Evolutionary conservation across 2,888 invertebrate species (phyloP), one percentile per base, ranked within the genome.

Genomic region (Pristionchus exspectatus): DNA sequence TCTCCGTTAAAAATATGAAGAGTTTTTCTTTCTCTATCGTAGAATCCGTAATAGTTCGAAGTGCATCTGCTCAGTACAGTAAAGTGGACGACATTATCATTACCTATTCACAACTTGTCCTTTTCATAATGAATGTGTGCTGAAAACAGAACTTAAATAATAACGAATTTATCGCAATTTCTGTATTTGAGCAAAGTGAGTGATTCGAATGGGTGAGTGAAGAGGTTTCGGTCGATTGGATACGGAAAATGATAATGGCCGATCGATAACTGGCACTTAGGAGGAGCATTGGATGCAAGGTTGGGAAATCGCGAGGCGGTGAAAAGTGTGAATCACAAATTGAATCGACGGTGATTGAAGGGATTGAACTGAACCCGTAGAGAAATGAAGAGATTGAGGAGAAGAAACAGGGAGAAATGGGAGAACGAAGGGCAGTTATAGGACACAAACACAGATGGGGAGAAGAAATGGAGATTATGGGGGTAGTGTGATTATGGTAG

Each of bases 181-280:
- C 14, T 74, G n/a, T 54, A 14, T 33, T 44, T 81, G 81, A 81
- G 81, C 81, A 81, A 81, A 81, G 74, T 77, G 33, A 54, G 81
- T 44, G 81, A 81, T 27, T 81, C 50, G 81, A 81, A 81, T 81
- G 81, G 38, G 50, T 27, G 81, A 50, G 44, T 27, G 81, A 44
- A 81, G 81, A 81, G 81, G 81, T 81, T 74, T 81, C 81, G 81
- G 81, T 81, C 81, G 81, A 77, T 77, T 77, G 74, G 81, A 81
- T 81, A 81, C 81, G 81, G 81, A 54, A 24, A 24, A 44, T 44
- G 81, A 50, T 21, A 81, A 81, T 81, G 81, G 81, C 81, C 81
- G 54, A 81, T 81, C 50, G 50, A 81, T 0, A 81, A 81, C 81
- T 81, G 81, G 81, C 81, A 81, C 81, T 81, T 81, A 50, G 10